Evolutionary conservation across 2,888 invertebrate species (phyloP), one percentile per base, ranked within the genome.

Genomic region (Cremastobaeus sp.): DNA sequence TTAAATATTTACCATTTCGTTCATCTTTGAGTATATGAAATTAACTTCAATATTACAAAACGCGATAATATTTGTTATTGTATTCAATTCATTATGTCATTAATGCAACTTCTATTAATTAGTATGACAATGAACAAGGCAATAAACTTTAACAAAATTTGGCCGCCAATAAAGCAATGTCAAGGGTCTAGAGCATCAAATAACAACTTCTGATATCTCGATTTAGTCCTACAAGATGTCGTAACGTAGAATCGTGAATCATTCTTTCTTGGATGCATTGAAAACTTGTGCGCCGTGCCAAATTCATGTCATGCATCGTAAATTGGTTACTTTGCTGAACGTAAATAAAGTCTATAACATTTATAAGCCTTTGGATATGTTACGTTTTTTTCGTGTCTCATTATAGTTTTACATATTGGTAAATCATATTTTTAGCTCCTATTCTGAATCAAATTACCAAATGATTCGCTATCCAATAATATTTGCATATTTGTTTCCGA

Each of bases 101-200:
- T n/a, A n/a, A n/a, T n/a, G n/a, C n/a, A n/a, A n/a, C n/a, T n/a
- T n/a, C n/a, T n/a, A n/a, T n/a, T n/a, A n/a, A n/a, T n/a, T n/a
- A n/a, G n/a, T n/a, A n/a, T n/a, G n/a, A n/a, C n/a, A n/a, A n/a
- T n/a, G n/a, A n/a, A n/a, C n/a, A 70, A 70, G 54, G 60, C 70
- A 70, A 57, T 57, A 62, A 70, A 62, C 62, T 70, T 64, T 57
- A n/a, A 52, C 17, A 69, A 59, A 39, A 48, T 55, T 32, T 25
- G 64, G 48, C 76, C 66, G 62, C 73, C 76, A 4, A 25, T 52
- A 18, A 37, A 76, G 72, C 80, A 77, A 78, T 78, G 81, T 74
- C 80, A 84, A 83, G 82, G 83, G 80, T 83, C 73, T 79, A 78
- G 77, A 78, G 77, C 77, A 76, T 65, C 66, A 39, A 65, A 76